These are phyloP conservation scores for Dryadula phaetusa DNA, from an alignment of 2,888 invertebrate genomes.

Conservation along the genomic window DNA sequence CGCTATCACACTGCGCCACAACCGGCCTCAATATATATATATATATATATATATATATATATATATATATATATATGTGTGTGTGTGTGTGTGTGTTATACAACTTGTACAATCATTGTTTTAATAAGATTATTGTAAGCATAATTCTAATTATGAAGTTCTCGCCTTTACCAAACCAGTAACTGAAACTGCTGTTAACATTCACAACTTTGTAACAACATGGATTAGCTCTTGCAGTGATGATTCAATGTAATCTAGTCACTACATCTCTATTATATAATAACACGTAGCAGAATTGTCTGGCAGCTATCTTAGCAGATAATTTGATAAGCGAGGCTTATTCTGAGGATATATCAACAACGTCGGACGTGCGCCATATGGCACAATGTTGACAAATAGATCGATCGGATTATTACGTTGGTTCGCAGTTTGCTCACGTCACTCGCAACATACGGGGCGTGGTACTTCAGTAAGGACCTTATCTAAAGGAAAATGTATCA, in stretches of 20 bases:
- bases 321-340: constrained; percentile 41
- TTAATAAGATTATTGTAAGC: not conserved
- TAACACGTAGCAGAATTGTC: constrained; percentile 24
- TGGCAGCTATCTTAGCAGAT: constrained; percentile 27
- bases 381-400: constrained; percentile 41
- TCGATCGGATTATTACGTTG: constrained; percentile 44
- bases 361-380: constrained; percentile 37
- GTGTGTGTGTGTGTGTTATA: too few relatives aligned
- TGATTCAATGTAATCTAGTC: constrained; percentile 1
- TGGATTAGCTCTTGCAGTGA: constrained; percentile 13
- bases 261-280: constrained; percentile 25
- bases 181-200: constrained; percentile 9
- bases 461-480: not conserved
- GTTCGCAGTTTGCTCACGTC: constrained; percentile 57
- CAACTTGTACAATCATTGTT: not conserved
- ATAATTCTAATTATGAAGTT: constrained; percentile 2
- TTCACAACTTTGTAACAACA: constrained; percentile 18
- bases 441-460: constrained; percentile 36
- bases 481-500: constrained; percentile 5
- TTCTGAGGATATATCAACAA: constrained; percentile 41
- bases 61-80: not conserved
- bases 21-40: too few relatives aligned
- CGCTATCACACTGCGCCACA: too few relatives aligned
- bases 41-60: not conserved
- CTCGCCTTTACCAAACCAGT: not conserved